Evolutionary conservation across 2,113 vertebrate genomes (phyloP).

Genomic region (Anguilla japonica): DNA sequence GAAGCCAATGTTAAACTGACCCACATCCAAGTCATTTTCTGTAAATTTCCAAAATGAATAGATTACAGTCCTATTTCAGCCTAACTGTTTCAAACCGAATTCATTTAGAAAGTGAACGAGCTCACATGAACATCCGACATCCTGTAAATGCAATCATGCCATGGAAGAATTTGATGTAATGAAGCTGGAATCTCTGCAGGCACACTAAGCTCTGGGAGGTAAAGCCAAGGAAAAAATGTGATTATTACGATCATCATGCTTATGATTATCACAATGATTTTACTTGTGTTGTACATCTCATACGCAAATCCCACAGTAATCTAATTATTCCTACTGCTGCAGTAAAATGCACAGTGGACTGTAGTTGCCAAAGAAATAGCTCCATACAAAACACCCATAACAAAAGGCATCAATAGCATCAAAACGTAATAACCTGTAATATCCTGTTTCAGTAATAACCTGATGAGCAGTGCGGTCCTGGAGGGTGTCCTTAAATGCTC

Average conservation of each 20-base stretch:
- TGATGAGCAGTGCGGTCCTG: neutral
- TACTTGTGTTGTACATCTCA: neutral
- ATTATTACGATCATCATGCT: neutral
- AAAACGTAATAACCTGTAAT: neutral
- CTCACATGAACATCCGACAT: neutral
- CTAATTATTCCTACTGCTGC: neutral
- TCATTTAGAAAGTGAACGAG: neutral
- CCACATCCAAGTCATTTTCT: slow-evolving; percentile 41
- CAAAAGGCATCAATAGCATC: neutral
- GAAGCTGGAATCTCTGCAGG: neutral
- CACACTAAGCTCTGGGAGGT: neutral
- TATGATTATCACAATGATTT: neutral
- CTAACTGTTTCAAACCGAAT: neutral
- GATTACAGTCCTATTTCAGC: neutral
- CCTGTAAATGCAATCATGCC: neutral
- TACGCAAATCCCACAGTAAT: neutral
- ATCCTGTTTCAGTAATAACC: neutral
- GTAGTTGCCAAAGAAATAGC: slow-evolving; percentile 35
- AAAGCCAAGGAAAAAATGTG: neutral
- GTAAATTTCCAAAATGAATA: slow-evolving; percentile 6
- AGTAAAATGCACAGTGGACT: neutral
- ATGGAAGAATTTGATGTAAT: neutral
- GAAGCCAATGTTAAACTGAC: slow-evolving; percentile 29
- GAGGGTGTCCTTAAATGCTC: neutral
- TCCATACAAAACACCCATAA: slow-evolving; percentile 27